Conservation (phyloP, 1,140 invertebrate species). For the Atta texana region DNA sequence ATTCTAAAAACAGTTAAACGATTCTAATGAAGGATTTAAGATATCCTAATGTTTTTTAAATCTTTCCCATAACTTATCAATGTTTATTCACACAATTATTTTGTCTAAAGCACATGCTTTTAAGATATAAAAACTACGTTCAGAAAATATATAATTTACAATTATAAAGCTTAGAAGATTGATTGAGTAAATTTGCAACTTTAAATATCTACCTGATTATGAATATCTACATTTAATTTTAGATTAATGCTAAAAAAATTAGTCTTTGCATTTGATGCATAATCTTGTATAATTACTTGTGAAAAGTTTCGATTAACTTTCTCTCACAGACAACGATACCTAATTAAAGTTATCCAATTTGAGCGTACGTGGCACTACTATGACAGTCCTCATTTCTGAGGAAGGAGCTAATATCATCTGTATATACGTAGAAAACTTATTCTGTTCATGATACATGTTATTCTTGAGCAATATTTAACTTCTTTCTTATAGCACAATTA, state of each 20-base stretch:
- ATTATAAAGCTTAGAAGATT: background rate
- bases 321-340: slow-evolving; percentile 40
- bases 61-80: background rate
- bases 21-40: background rate
- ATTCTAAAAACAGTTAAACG: background rate
- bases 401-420: slow-evolving; percentile 36
- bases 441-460: background rate
- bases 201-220: background rate
- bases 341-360: slow-evolving; percentile 63
- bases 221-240: background rate
- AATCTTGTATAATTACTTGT: slow-evolving; percentile 43
- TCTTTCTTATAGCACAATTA: background rate
- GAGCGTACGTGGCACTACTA: slow-evolving; percentile 17
- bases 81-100: background rate
- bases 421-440: slow-evolving; percentile 48
- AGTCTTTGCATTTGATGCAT: slow-evolving; percentile 20
- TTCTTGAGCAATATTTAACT: background rate
- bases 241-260: slow-evolving; percentile 25
- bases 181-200: background rate
- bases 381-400: slow-evolving; percentile 39
- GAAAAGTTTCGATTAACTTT: slow-evolving; percentile 56
- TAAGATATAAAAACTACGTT: background rate
- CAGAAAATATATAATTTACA: background rate
- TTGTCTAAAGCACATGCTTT: background rate
- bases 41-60: background rate